Conservation (phyloP, 2,888 invertebrate genomes). For the Lithophane socia region DNA sequence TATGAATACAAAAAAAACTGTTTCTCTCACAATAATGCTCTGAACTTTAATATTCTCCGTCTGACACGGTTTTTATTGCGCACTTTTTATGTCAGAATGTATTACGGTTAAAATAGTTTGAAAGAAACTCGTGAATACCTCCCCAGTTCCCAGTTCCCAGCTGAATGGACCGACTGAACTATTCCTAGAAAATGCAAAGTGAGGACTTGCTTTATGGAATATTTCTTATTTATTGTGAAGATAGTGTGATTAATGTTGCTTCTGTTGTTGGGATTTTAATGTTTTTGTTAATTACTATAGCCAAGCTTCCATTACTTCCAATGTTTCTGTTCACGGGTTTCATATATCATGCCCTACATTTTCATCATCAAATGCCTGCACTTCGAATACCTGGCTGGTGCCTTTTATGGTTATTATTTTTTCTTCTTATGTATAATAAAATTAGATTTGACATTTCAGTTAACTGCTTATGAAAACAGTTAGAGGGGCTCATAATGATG, state of each 20-base stretch:
- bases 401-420: neutral
- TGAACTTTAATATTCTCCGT: constrained; percentile 54
- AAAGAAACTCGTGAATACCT: constrained; percentile 50
- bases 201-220: constrained; percentile 32
- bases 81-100: constrained; percentile 49
- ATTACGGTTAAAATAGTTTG: constrained; percentile 51
- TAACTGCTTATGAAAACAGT: neutral
- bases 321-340: neutral
- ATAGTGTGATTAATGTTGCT: constrained; percentile 18
- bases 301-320: neutral
- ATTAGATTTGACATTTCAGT: neutral
- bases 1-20: constrained; percentile 47
- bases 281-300: neutral
- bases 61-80: constrained; percentile 53
- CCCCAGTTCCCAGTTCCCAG: constrained; percentile 34
- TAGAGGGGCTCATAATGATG: neutral
- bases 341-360: neutral
- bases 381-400: neutral
- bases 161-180: constrained; percentile 47
- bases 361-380: neutral
- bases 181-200: constrained; percentile 31
- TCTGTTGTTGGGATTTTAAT: neutral
- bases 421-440: neutral
- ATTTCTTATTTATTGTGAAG: constrained; percentile 23
- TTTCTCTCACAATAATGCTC: constrained; percentile 27